Base-by-base conservation (phyloP, 35 echinoderm and acorn worm species). In the Apostichopus parvimensis region DNA sequence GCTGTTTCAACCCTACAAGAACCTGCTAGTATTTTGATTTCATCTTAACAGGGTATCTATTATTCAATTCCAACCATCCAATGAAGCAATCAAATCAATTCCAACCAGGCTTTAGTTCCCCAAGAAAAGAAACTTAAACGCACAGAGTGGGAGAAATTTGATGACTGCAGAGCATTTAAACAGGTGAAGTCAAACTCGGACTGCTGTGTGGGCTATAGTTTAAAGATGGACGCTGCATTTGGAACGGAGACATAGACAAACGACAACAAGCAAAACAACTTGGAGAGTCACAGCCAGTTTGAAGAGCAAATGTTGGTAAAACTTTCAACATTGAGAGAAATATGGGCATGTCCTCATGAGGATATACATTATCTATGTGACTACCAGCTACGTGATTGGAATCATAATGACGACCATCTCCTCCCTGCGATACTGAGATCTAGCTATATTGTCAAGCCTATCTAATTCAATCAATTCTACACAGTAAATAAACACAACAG, bases 31-130 rank as follows among this genome's bases (percentile, higher is more conserved):
- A 23, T 84, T 58, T 59, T 84, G 81, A 84, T 84, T 58, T 84
- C 54, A 58, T 84, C 81, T 84, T 84, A 60, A 84, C 81, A 59
- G 81, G 81, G 81, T 84, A 84, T 84, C 81, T 84, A 84, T 84
- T 84, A 84, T 84, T 59, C 81, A 84, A 84, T 84, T 84, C 58
- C 17, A 18, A 7, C 17, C 57, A 59, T 84, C 81, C 81, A 59
- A 84, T 84, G 81, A 84, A 58, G 57, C 81, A 84, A 84, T 84
- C 57, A 84, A 84, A 84, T 84, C 81, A 84, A 84, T 84, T 84
- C 55, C 81, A 84, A 84, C 57, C 18, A 58, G 52, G 81, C n/a
- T 59, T n/a, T 9, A 55, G 57, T 20, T 7, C 81, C 23, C 54
- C 7, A 58, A 58, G 54, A 84, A 58, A 84, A 84, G 57, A 20